Conservation (phyloP, 2,113 vertebrate genomes). For the Stigmatopora argus region DNA sequence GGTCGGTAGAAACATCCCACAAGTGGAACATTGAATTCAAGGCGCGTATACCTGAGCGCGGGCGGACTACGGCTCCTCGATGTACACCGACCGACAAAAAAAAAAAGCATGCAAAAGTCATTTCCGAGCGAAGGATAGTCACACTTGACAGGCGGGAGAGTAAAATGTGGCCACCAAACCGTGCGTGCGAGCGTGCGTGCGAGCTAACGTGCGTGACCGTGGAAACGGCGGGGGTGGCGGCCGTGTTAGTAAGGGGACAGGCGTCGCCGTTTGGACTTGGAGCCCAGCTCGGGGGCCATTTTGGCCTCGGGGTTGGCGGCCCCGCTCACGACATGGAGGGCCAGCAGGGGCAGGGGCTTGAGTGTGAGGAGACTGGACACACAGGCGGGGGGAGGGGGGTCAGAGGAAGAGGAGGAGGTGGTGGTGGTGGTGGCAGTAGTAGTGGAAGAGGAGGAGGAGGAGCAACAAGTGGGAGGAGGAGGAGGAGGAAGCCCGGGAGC, state of each 20-base stretch:
- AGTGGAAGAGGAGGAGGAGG: constrained; percentile 78
- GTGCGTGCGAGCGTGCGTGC: constrained; percentile 28
- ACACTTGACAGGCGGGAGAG: constrained; percentile 20
- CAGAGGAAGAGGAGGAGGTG: constrained; percentile 80
- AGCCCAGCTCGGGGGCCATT: constrained; percentile 68
- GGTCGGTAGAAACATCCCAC: not conserved
- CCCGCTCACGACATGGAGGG: constrained; percentile 91
- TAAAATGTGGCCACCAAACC: constrained; percentile 52
- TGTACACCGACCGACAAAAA: not conserved
- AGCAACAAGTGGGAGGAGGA: constrained; percentile 59
- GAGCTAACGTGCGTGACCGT: constrained; percentile 2
- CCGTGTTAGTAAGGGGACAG: constrained; percentile 85
- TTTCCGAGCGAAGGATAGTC: not conserved
- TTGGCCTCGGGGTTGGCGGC: constrained; percentile 69
- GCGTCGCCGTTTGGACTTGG: constrained; percentile 86
- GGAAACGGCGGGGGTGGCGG: constrained; percentile 42
- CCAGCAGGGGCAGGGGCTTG: constrained; percentile 91
- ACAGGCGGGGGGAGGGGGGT: constrained; percentile 87
- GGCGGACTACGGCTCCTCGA: not conserved
- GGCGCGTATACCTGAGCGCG: not conserved
- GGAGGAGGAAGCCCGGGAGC: constrained; percentile 83
- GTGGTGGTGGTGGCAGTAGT: constrained; percentile 79
- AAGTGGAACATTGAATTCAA: not conserved
- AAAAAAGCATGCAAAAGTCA: constrained; percentile 36
- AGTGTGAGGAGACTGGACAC: constrained; percentile 89